These are phyloP conservation scores for Vulpes lagopus DNA, from an alignment of 2,113 vertebrate species.

Conservation along the genomic window DNA sequence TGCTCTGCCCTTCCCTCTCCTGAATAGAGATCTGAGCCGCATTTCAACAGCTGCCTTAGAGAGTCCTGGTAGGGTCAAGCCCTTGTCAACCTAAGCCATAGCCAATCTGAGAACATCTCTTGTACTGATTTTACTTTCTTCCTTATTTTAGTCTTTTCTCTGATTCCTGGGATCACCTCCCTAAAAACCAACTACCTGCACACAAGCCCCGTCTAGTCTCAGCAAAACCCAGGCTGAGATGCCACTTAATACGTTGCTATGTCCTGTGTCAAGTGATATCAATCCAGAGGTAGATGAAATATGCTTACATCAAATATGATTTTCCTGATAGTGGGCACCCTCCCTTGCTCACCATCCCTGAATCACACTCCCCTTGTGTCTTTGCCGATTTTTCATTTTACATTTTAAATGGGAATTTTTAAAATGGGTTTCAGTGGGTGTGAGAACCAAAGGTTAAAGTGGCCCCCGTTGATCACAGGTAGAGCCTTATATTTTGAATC, in stretches of 20 bases:
- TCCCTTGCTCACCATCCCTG: not conserved
- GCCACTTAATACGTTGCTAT: not conserved
- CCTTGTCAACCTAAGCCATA: not conserved
- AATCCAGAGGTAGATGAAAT: not conserved
- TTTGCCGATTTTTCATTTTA: constrained; percentile 56
- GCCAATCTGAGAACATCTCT: not conserved
- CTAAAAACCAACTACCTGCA: not conserved
- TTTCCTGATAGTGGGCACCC: not conserved
- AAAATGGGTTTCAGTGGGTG: constrained; percentile 48
- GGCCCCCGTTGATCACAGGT: constrained; percentile 67
- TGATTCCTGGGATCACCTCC: not conserved
- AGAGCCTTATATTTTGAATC: constrained; percentile 61
- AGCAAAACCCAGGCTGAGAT: not conserved
- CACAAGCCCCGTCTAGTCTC: not conserved
- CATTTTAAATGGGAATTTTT: constrained; percentile 42
- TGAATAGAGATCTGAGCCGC: not conserved
- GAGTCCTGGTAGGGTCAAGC: not conserved
- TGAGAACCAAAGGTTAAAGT: constrained; percentile 59
- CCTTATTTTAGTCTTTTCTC: not conserved
- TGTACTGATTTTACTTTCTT: not conserved
- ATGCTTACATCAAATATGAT: not conserved
- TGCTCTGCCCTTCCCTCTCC: not conserved
- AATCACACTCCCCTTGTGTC: not conserved
- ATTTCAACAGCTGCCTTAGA: not conserved
- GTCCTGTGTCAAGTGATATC: not conserved